A percentile compares a stretch with the other conserved stretches of the same genome.
phyloP scores from a whole-genome alignment of 35 echinoderm and acorn worm genomes.

The Ophiothrix spiculata region DNA sequence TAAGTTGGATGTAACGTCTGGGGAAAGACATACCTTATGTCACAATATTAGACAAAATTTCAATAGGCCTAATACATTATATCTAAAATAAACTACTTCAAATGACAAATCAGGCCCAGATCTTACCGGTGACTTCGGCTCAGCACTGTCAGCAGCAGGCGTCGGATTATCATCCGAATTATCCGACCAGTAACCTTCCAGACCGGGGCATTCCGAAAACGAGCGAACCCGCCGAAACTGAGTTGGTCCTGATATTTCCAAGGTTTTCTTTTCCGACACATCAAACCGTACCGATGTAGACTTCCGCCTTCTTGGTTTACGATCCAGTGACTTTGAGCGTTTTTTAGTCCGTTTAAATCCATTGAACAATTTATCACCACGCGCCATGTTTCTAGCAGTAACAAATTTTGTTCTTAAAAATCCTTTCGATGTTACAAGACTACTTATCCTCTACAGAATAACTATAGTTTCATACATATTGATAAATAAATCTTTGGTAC shows the following conservation, averaged over 20 bases:
- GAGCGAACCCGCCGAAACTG: not conserved
- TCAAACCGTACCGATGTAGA: not conserved
- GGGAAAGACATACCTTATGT: no score
- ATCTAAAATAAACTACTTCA: no score
- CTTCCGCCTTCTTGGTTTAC: not conserved
- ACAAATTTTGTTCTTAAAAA: no score
- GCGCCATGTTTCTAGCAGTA: not conserved
- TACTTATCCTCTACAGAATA: no score
- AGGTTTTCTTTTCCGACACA: not conserved
- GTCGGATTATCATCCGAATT: not conserved
- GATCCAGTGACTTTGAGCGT: not conserved
- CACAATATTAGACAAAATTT: no score
- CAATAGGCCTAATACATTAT: no score
- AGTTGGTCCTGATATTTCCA: not conserved
- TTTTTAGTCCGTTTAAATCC: not conserved
- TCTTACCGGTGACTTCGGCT: not conserved
- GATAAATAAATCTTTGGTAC: no score
- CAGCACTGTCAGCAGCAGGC: no score
- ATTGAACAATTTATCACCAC: not conserved
- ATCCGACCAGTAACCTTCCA: not conserved
- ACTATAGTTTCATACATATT: no score
- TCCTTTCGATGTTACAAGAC: no score
- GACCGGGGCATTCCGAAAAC: not conserved
- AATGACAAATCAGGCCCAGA: no score
- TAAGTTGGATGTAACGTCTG: no score